Evolutionary conservation across 2,113 vertebrate genomes (phyloP).

Genomic region (Argyrosomus japonicus): DNA sequence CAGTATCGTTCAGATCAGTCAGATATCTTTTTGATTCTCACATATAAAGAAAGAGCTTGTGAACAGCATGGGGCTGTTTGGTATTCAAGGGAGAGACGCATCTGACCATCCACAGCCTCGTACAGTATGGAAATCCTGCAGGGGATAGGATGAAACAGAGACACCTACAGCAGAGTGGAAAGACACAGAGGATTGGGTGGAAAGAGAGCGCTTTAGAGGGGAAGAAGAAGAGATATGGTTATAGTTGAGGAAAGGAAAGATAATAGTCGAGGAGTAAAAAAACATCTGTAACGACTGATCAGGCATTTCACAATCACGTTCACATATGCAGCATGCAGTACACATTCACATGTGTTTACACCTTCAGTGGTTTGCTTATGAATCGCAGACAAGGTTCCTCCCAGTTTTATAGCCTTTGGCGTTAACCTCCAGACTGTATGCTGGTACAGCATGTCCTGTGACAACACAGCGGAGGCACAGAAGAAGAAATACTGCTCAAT

Average conservation of each 20-base stretch:
- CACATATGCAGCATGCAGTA: neutral
- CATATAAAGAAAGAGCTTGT: slow-evolving; percentile 37
- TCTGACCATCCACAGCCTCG: slow-evolving; percentile 5
- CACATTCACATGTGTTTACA: neutral
- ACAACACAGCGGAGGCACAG: neutral
- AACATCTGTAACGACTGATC: neutral
- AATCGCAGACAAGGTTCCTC: neutral
- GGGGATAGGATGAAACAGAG: slow-evolving; percentile 29
- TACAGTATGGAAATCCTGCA: slow-evolving; percentile 25
- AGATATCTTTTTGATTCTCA: slow-evolving; percentile 25
- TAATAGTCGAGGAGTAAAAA: neutral
- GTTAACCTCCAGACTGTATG: neutral
- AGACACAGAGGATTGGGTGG: neutral
- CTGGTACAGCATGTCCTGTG: slow-evolving; percentile 17
- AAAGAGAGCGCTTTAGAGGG: neutral
- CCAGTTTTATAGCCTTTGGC: slow-evolving; percentile 6
- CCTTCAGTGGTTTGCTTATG: neutral
- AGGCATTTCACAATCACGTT: neutral
- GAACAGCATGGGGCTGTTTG: slow-evolving; percentile 22
- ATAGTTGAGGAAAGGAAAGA: neutral
- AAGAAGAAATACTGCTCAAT: slow-evolving; percentile 35
- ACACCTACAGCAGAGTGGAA: slow-evolving; percentile 16
- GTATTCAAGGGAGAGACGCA: slow-evolving; percentile 37
- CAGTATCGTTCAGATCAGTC: neutral
- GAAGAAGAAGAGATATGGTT: neutral